Evolutionary conservation across 2,113 vertebrate species (phyloP).

Genomic region (Entosphenus tridentatus): DNA sequence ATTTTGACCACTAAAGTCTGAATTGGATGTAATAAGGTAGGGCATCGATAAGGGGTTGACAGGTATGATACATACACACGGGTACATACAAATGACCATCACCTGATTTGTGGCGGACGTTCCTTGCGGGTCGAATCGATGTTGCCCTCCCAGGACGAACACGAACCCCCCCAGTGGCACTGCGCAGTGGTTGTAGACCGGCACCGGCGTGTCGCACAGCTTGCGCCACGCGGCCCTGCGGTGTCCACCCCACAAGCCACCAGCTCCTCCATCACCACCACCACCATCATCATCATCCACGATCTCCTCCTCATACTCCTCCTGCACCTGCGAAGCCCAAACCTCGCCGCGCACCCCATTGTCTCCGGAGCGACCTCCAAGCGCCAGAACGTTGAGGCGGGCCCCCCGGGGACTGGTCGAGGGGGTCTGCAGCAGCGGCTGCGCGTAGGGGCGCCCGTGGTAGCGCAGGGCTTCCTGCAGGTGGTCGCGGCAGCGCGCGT

Average conservation of each 20-base stretch:
- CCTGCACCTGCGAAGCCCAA: slow-evolving; percentile 15
- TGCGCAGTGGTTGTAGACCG: slow-evolving; percentile 20
- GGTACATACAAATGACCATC: background rate
- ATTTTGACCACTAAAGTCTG: too few species aligned
- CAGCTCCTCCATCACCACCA: too few species aligned
- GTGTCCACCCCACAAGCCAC: too few species aligned
- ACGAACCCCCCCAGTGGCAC: slow-evolving; percentile 16
- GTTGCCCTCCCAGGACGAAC: slow-evolving; percentile 21
- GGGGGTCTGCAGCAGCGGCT: slow-evolving; percentile 13
- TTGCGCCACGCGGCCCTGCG: slow-evolving; percentile 13
- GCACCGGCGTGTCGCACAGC: slow-evolving; percentile 13
- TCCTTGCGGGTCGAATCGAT: slow-evolving; percentile 17
- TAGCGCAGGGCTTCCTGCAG: slow-evolving; percentile 18
- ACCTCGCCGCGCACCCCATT: slow-evolving; percentile 13
- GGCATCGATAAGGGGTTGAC: too few species aligned
- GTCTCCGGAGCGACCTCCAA: slow-evolving; percentile 15
- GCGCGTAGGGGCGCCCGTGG: slow-evolving; percentile 14
- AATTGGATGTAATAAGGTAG: too few species aligned
- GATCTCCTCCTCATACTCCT: too few species aligned
- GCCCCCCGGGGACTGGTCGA: fast-evolving
- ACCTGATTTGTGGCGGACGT: slow-evolving; percentile 21
- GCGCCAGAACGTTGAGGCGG: slow-evolving; percentile 8
- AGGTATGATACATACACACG: too few species aligned
- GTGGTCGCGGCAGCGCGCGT: slow-evolving; percentile 14
- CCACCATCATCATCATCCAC: too few species aligned